These are phyloP conservation scores for Microctonus hyperodae DNA, from an alignment of 2,888 invertebrate genomes.

Conservation along the genomic window DNA sequence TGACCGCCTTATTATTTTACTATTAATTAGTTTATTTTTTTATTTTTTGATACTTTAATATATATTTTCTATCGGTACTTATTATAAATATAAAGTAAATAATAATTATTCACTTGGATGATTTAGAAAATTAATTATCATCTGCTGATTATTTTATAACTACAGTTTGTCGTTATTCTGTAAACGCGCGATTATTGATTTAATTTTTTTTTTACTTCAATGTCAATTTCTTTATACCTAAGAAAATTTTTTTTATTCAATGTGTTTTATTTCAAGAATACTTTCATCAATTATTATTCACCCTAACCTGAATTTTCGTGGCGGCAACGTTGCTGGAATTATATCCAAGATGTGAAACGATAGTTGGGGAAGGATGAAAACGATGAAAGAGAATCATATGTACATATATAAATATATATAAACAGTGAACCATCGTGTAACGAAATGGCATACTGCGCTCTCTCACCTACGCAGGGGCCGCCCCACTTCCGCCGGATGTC, in stretches of 20 bases:
- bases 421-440: background rate
- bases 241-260: background rate
- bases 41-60: too few species aligned
- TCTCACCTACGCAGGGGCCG: conserved; percentile 60
- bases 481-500: conserved; percentile 63
- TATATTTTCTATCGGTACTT: background rate
- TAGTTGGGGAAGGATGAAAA: background rate
- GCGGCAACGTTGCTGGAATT: background rate
- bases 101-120: too few species aligned
- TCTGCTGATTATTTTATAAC: too few species aligned
- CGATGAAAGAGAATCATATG: background rate
- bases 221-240: too few species aligned
- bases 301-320: conserved; percentile 42
- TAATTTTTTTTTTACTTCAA: background rate
- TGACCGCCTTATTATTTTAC: conserved; percentile 13
- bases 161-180: too few species aligned
- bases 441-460: conserved; percentile 34
- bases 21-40: too few species aligned
- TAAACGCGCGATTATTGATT: too few species aligned
- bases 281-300: conserved; percentile 54
- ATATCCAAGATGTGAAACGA: background rate
- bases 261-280: conserved; percentile 54
- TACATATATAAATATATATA: background rate
- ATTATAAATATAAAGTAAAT: too few species aligned
- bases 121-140: too few species aligned